Base-by-base conservation (phyloP, 1,140 invertebrate genomes). In the Orchestia grillus region DNA sequence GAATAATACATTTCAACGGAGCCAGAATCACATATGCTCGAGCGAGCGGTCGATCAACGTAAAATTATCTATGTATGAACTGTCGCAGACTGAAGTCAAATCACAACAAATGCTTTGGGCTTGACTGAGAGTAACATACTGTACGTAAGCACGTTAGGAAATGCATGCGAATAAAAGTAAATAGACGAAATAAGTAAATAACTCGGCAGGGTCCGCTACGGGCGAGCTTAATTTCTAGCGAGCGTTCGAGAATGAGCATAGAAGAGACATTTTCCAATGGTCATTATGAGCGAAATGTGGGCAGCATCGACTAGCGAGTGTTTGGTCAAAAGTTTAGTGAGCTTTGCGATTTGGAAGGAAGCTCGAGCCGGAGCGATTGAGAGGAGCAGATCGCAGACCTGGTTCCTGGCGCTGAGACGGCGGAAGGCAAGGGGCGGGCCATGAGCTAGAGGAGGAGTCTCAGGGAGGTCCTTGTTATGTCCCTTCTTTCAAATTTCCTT, bases 301-400 rank as follows among this genome's bases (percentile, higher is more conserved):
- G 44, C 47, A 40, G 92, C 36, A 94, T n/a, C 11, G 43, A 94
- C 41, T 47, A 15, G 44, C 92, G 44, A 94, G 23, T 94, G 92
- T 94, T 94, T 94, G 92, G 92, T 42, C 43, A 94, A 94, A 94
- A 94, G 92, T 94, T 94, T 94, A 47, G 92, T 42, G 43, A 94
- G 92, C 41, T 94, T 94, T 47, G 92, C 44, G 92, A 94, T 94
- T 94, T 94, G 43, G 92, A 94, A 16, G 8, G 6, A 94, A 36
- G 88, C 88, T 91, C 88, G 19, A 28, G 88, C 88, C 41, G 88
- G 41, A 91, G 88, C 62, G 62, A 77, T 77, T 15, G 88, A 43
- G 88, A 43, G 44, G 88, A 91, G 88, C 88, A 43, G 19, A 43
- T 44, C 88, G 88, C 4, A 91, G 41, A 42, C 62, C 28, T 42